Base-by-base conservation (phyloP, 2,797 vertebrate species). In the Sebastiscus albofasciatus region DNA sequence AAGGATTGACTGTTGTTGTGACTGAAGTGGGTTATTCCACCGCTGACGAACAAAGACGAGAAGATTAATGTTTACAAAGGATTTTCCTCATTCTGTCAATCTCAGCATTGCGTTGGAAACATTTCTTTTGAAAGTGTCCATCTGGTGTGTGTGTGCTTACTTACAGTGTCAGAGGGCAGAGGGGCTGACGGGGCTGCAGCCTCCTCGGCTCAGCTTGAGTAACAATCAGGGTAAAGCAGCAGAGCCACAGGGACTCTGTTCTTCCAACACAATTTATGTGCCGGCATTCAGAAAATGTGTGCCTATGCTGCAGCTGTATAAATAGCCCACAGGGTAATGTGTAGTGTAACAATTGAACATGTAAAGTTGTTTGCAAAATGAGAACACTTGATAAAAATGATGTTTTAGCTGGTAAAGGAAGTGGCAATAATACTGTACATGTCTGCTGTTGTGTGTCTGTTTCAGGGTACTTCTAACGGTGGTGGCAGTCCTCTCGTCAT, bases 401-500 rank as follows among this genome's bases (percentile, higher is more conserved):
- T 59, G 18, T 61, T 76, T 72, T 27, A 55, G 22, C 52, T 58
- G 10, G 18, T 73, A 9, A 55, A 34, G 52, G 49, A 33, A 16
- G 24, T 59, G 12, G 20, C 36, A 24, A 4, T 70, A 33, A 77
- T 10, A 8, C 6, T 68, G 9, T 36, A 13, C 11, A 58, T 52
- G 26, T 39, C 31, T 80, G 22, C 27, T 31, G 2, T 18, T 66
- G 4, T 86, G 12, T 86, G 12, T 89, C 12, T 86, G 67, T 92
- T 83, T 26, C 94, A 99, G 98, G 87, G 93, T 97, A 75, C 97
- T 99, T 34, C 93, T 99, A 71, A 97, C 98, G 0, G 96, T 96
- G 0, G 97, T 99, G 39, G 98, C 98, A 13, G 94, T 96, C 69
- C 97, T 99, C 39, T 99, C 99, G 22, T 96, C 97, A 70, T 99